A percentile compares a stretch with the other conserved stretches of the same genome.
phyloP scores from a whole-genome alignment of 2,888 invertebrate species.

The Erannis defoliaria region DNA sequence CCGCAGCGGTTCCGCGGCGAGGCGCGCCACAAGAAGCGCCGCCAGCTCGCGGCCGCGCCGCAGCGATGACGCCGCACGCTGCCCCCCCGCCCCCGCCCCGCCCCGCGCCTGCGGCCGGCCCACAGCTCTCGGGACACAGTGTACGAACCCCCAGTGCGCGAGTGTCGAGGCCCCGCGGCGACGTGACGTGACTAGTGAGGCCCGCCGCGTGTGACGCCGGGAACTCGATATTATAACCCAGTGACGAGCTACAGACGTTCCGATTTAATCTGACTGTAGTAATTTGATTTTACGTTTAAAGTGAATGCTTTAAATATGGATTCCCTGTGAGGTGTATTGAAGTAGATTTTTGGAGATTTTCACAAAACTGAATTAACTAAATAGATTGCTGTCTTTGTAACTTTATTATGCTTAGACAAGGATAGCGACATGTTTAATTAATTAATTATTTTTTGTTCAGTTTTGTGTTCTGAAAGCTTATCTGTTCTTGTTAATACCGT shows the following conservation, averaged over 20 bases:
- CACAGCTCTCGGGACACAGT: too few species aligned
- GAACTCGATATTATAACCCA: background rate
- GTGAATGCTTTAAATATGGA: background rate
- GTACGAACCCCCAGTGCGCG: too few species aligned
- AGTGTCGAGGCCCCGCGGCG: too few species aligned
- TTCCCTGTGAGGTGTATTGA: background rate
- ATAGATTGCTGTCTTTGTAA: background rate
- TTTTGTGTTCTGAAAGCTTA: background rate
- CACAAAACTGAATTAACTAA: background rate
- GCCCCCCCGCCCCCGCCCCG: background rate
- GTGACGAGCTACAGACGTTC: background rate
- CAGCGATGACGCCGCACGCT: constrained; percentile 58
- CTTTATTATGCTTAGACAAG: background rate
- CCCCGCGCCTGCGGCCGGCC: background rate
- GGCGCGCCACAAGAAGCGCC: constrained; percentile 63
- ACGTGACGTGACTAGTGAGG: background rate
- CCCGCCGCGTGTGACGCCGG: background rate
- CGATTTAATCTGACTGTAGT: background rate
- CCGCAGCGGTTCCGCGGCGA: constrained; percentile 38
- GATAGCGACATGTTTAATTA: background rate
- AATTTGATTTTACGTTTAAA: background rate
- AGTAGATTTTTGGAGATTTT: background rate
- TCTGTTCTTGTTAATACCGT: too few species aligned
- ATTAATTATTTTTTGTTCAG: too few species aligned
- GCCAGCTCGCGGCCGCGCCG: constrained; percentile 58